A percentile compares a stretch with the other conserved stretches of the same genome.
These are phyloP conservation scores for Yponomeuta sedellus DNA, from an alignment of 2,888 invertebrate genomes.

Conservation along the genomic window DNA sequence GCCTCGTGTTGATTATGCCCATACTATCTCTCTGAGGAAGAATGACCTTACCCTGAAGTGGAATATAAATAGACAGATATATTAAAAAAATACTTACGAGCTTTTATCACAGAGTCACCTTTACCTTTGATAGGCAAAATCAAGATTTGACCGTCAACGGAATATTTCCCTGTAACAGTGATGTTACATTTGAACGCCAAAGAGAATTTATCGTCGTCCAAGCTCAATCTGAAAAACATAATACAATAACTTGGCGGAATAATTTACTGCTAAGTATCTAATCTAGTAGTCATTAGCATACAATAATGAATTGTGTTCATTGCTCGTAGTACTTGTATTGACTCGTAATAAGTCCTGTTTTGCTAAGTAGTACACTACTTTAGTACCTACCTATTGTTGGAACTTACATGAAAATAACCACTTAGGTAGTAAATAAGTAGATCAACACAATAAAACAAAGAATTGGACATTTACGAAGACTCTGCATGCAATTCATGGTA, in stretches of 20 bases:
- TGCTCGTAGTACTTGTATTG: neutral
- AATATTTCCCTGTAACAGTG: constrained; percentile 60
- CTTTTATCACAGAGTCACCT: constrained; percentile 57
- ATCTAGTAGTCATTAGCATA: constrained; percentile 32
- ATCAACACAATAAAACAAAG: neutral
- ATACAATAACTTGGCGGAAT: constrained; percentile 13
- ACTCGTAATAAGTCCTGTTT: constrained; percentile 1
- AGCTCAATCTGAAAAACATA: constrained; percentile 39
- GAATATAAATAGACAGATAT: too few relatives aligned
- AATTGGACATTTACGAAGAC: neutral
- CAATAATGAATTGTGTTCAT: constrained; percentile 28
- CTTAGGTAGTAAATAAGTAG: neutral
- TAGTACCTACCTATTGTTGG: neutral
- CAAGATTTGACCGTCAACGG: constrained; percentile 63
- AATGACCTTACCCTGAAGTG: too few relatives aligned
- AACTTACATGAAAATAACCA: neutral
- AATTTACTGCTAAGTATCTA: constrained; percentile 12
- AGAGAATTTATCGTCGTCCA: constrained; percentile 43
- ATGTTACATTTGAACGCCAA: constrained; percentile 52
- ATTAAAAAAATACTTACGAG: constrained; percentile 48
- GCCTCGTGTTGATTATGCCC: too few relatives aligned
- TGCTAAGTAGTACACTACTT: neutral
- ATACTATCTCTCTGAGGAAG: too few relatives aligned
- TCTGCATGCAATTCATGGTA: too few relatives aligned
- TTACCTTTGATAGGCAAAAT: constrained; percentile 70